Percentiles rank a stretch among this genome's conserved stretches.
These are phyloP conservation scores for Syndactyla subalaris DNA, from an alignment of 2,797 vertebrate species.

Conservation along the genomic window DNA sequence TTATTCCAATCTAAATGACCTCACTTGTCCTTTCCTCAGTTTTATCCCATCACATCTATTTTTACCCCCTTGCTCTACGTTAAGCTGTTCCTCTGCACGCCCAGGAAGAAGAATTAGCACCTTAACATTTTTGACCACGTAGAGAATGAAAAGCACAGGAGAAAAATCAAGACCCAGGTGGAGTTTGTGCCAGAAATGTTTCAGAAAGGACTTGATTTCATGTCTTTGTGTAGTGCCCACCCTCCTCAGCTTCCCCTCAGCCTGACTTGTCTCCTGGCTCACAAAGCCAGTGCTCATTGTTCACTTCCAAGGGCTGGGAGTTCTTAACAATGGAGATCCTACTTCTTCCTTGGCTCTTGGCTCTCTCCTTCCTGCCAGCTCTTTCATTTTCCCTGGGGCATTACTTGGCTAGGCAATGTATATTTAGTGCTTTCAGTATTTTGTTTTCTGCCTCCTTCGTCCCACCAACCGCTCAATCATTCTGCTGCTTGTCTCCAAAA, in stretches of 20 bases:
- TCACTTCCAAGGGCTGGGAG: not conserved
- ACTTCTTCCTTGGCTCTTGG: conserved; percentile 42
- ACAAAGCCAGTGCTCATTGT: not conserved
- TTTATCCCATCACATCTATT: conserved; percentile 38
- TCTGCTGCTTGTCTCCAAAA: not conserved
- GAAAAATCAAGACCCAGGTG: not conserved
- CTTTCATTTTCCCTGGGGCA: conserved; percentile 17
- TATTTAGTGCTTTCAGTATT: conserved; percentile 32
- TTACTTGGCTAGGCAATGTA: not conserved
- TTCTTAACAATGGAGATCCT: conserved; percentile 3
- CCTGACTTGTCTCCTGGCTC: not conserved
- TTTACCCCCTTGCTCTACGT: not conserved
- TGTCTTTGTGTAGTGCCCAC: not conserved
- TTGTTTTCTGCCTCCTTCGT: not conserved
- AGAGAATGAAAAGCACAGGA: not conserved
- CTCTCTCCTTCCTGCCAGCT: conserved; percentile 34
- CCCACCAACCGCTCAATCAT: conserved; percentile 12
- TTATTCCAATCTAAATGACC: conserved; percentile 8
- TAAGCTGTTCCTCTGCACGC: not conserved
- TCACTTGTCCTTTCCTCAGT: not conserved
- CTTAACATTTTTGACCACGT: not conserved
- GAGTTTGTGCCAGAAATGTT: not conserved
- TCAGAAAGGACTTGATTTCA: not conserved
- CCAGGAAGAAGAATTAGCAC: not conserved
- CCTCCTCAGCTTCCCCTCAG: not conserved